These are phyloP conservation scores for Oscheius onirici DNA, from an alignment of 2,888 invertebrate genomes.

Conservation along the genomic window DNA sequence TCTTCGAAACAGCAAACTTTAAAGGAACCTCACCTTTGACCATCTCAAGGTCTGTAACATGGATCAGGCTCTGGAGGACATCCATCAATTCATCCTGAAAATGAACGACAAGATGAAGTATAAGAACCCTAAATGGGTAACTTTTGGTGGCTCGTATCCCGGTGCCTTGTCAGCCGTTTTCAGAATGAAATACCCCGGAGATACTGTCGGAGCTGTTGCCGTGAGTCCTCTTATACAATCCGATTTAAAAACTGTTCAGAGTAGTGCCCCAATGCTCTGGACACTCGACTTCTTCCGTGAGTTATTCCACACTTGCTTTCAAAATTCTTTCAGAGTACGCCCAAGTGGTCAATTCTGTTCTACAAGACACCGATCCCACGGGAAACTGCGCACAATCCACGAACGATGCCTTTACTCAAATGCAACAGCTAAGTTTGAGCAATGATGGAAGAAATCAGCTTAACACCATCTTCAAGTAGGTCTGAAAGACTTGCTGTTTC, in stretches of 20 bases:
- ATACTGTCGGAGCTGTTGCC: constrained; percentile 58
- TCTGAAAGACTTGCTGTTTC: not conserved
- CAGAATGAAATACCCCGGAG: constrained; percentile 50
- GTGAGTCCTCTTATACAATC: not conserved
- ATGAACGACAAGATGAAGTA: constrained; percentile 76
- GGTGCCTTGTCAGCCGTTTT: constrained; percentile 73
- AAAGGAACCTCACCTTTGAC: constrained; percentile 83
- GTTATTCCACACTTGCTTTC: not conserved
- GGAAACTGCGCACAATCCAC: constrained; percentile 39
- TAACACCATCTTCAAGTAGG: constrained; percentile 31
- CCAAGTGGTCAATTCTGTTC: constrained; percentile 53
- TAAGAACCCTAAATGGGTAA: constrained; percentile 81
- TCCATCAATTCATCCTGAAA: constrained; percentile 82
- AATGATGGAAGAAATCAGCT: constrained; percentile 42
- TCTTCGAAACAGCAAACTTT: not conserved
- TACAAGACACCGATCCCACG: constrained; percentile 36
- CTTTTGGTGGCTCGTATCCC: constrained; percentile 95
- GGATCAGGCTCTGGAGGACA: constrained; percentile 80
- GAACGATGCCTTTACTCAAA: constrained; percentile 42
- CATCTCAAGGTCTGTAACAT: constrained; percentile 82
- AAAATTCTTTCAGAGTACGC: constrained; percentile 41
- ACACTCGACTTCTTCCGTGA: constrained; percentile 56
- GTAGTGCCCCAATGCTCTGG: constrained; percentile 56
- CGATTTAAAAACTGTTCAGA: not conserved
- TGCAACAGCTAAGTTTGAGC: constrained; percentile 46